Base-by-base conservation (phyloP, 2,888 invertebrate genomes). In the Crossocerus cetratus region DNA sequence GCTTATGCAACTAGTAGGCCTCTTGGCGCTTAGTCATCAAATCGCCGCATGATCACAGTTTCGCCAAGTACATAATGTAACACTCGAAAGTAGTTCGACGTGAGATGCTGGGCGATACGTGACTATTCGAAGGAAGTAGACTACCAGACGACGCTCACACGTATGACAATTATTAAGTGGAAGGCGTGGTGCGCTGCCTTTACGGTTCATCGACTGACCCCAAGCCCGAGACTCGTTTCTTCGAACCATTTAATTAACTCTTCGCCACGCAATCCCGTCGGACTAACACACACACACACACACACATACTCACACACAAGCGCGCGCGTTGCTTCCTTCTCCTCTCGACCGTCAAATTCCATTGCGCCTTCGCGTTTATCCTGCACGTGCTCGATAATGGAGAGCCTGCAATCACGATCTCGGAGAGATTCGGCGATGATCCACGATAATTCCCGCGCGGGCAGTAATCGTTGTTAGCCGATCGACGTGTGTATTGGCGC, bases 191-290 rank as follows among this genome's bases (percentile, higher is more conserved):
- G 64, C 58, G 32, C 3, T 61, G 55, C 63, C 56, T 80, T 78
- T 60, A 74, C 61, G 82, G 83, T 79, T 81, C 82, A 82, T 80
- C 73, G 80, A 58, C 78, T 81, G 78, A 73, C 78, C 83, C 64
- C 70, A 61, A 59, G 59, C 59, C 62, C 55, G 67, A 65, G 68
- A 21, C 65, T 72, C 60, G 73, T 74, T 81, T 81, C 76, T 61
- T 57, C 72, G 77, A 83, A 83, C 71, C 80, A 71, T 81, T 83
- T 80, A 76, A 83, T 83, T 83, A 82, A 79, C 78, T 69, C 69
- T 75, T 74, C 60, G 62, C 72, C 65, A 67, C 63, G 75, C 75
- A 78, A 76, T 77, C 70, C 72, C 72, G 60, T 57, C 60, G 69
- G 72, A 60, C 67, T 53, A 61, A 71, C 49, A 49, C 49, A 16